Evolutionary conservation across 2,797 vertebrate genomes (phyloP).

Genomic region (Triplophysa bombifrons): DNA sequence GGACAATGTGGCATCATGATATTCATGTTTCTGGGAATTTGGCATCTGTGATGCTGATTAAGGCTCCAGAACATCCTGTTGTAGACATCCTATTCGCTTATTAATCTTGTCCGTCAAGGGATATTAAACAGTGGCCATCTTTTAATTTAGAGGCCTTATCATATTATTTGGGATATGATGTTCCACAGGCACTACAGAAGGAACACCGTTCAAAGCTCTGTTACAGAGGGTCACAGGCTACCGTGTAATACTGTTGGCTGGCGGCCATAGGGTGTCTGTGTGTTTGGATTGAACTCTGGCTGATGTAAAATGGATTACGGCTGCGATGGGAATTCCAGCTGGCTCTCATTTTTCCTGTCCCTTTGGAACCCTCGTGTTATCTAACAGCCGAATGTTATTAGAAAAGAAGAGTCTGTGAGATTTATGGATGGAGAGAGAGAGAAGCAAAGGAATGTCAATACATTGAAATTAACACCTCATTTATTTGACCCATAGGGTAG

Average conservation of each 20-base stretch:
- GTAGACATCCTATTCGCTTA: background rate
- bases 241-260: conserved; percentile 45
- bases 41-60: conserved; percentile 12
- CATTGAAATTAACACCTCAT: conserved; percentile 21
- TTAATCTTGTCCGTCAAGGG: conserved; percentile 5
- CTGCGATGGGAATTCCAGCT: conserved; percentile 44
- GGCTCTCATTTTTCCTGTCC: conserved; percentile 37
- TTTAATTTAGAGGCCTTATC: conserved; percentile 43
- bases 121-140: conserved; percentile 5
- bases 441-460: conserved; percentile 25
- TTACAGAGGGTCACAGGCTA: conserved; percentile 37
- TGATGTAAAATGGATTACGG: conserved; percentile 46
- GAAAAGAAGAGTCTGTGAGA: conserved; percentile 9
- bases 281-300: conserved; percentile 24
- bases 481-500: conserved; percentile 1
- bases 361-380: conserved; percentile 33
- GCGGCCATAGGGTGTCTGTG: conserved; percentile 37
- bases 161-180: conserved; percentile 44
- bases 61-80: conserved; percentile 24
- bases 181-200: conserved; percentile 26
- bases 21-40: conserved; percentile 25
- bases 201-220: conserved; percentile 27
- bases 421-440: conserved; percentile 24
- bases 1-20: background rate
- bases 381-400: conserved; percentile 45